A percentile compares a stretch with the other conserved stretches of the same genome.
phyloP scores from a whole-genome alignment of 2,888 invertebrate genomes.

The Automeris io region DNA sequence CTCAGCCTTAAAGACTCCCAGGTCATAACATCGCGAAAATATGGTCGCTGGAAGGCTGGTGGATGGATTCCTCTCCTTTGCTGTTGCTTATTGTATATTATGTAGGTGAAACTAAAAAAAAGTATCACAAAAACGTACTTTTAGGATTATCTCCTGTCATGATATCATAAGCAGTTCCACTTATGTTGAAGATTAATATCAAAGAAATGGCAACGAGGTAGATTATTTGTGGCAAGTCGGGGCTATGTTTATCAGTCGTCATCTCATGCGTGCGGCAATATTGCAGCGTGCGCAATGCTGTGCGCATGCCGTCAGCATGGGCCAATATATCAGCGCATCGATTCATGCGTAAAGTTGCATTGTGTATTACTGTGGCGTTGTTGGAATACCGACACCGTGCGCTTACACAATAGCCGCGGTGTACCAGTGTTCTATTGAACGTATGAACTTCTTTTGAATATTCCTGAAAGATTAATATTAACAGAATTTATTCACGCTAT shows the following conservation, averaged over 20 bases:
- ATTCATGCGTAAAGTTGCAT: background rate
- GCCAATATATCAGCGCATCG: background rate
- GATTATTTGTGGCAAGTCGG: background rate
- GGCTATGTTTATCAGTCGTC: background rate
- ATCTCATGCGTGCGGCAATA: background rate
- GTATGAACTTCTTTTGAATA: constrained; percentile 21
- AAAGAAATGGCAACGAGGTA: background rate
- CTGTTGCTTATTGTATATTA: too few relatives aligned
- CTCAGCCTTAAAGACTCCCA: too few relatives aligned
- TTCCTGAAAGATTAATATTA: too few relatives aligned
- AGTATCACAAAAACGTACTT: too few relatives aligned
- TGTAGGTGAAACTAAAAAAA: too few relatives aligned
- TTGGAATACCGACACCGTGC: constrained; percentile 21
- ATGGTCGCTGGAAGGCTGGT: background rate
- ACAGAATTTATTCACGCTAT: too few relatives aligned
- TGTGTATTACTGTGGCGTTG: too few relatives aligned
- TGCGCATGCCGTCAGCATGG: background rate
- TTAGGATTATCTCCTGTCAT: constrained; percentile 2
- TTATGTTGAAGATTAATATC: background rate
- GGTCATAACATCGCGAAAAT: background rate
- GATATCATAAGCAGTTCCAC: background rate
- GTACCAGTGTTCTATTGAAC: constrained; percentile 32
- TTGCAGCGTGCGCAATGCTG: background rate
- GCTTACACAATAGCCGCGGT: constrained; percentile 38
- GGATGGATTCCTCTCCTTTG: too few relatives aligned